phyloP scores from a whole-genome alignment of 2,797 vertebrate species.

The Adrianichthys oophorus region DNA sequence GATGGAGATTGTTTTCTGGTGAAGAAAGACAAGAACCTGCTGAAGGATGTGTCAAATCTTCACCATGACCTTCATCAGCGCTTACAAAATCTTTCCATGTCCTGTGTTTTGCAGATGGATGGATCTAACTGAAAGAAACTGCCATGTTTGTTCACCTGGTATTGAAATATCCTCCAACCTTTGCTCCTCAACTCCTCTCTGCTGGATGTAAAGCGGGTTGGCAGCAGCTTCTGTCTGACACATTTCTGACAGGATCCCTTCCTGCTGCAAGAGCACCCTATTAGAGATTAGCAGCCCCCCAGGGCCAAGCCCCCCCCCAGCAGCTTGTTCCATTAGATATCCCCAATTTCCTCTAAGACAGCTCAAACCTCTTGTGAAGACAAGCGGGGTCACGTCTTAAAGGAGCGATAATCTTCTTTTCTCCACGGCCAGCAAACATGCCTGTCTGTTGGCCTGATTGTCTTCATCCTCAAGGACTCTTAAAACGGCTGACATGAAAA shows the following conservation, averaged over 20 bases:
- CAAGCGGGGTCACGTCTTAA: constrained; percentile 67
- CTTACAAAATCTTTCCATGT: no score
- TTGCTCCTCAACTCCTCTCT: no score
- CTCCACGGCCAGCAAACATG: constrained; percentile 63
- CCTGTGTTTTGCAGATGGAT: no score
- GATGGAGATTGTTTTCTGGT: no score
- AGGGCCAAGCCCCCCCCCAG: constrained; percentile 88
- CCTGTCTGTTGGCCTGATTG: constrained; percentile 75
- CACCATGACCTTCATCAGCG: no score
- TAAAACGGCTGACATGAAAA: constrained; percentile 83
- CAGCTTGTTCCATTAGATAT: constrained; percentile 89
- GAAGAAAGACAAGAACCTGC: no score
- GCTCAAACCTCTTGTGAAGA: constrained; percentile 58
- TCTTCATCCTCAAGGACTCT: constrained; percentile 75
- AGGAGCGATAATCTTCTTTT: constrained; percentile 71
- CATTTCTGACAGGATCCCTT: constrained; percentile 84
- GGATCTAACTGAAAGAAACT: no score
- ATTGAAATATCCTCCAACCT: no score
- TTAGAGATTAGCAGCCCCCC: constrained; percentile 89
- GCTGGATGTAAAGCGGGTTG: no score
- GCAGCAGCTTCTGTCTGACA: constrained; percentile 52
- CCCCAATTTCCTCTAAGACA: constrained; percentile 56
- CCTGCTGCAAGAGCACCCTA: constrained; percentile 84
- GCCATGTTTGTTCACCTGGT: no score
- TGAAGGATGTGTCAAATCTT: no score